A percentile compares a stretch with the other conserved stretches of the same genome.
Evolutionary conservation across 1,140 invertebrate genomes (phyloP).

Genomic region (Pomacea maculata): DNA sequence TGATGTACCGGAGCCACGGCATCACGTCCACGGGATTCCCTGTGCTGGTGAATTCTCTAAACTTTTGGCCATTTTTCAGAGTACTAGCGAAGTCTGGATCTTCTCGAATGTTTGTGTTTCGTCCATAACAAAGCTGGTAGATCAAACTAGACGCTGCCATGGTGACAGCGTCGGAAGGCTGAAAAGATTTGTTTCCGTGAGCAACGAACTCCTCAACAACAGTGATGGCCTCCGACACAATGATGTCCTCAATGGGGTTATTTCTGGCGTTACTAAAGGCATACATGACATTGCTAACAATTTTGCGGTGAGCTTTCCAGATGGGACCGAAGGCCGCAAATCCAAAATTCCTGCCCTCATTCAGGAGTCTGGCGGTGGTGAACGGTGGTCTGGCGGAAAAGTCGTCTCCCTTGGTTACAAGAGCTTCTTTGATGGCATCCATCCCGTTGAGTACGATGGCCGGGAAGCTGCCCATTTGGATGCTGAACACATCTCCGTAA

Average conservation of each 20-base stretch:
- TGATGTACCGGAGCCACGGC: constrained; percentile 30
- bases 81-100: constrained; percentile 21
- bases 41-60: constrained; percentile 14
- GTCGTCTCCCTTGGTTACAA: constrained; percentile 30
- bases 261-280: constrained; percentile 24
- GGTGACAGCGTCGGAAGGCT: constrained; percentile 23
- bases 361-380: constrained; percentile 18
- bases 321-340: constrained; percentile 26
- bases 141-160: constrained; percentile 36
- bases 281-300: constrained; percentile 28
- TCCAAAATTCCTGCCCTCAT: constrained; percentile 18
- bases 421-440: constrained; percentile 31
- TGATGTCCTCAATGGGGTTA: constrained; percentile 23
- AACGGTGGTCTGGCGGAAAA: constrained; percentile 38
- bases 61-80: constrained; percentile 24
- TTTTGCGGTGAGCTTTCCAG: constrained; percentile 32
- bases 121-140: constrained; percentile 36
- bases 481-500: constrained; percentile 41
- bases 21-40: constrained; percentile 35
- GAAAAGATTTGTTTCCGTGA: constrained; percentile 23
- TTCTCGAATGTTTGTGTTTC: constrained; percentile 23
- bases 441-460: constrained; percentile 38
- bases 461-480: constrained; percentile 36
- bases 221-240: constrained; percentile 27
- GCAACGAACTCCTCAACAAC: constrained; percentile 22